Evolutionary conservation across 2,888 invertebrate genomes (phyloP), one percentile per base, ranked within the genome.

Genomic region (Polymixis lichenea): DNA sequence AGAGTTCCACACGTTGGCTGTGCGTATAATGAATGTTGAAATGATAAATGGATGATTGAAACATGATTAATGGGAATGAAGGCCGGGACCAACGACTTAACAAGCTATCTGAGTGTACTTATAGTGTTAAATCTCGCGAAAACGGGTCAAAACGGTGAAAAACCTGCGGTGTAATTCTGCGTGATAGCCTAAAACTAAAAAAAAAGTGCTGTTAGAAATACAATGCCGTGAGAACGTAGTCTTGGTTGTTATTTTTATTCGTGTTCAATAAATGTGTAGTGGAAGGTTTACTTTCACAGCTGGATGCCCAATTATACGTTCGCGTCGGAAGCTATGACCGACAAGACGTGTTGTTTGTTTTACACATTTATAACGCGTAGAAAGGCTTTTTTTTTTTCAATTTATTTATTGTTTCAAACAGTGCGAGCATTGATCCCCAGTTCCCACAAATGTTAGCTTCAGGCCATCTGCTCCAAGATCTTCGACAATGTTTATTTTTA

Each of bases 251-350:
- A 61, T 62, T 78, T 78, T 64, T 68, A 53, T 70, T 66, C 38
- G 71, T 72, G n/a, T 80, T 80, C 61, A 69, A 76, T 72, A 65
- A 76, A 53, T 56, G 13, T 69, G 43, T 56, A 46, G 53, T 66
- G 58, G 25, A 62, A 61, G 53, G 49, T 55, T 71, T 62, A 75
- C 81, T 80, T 75, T 68, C 70, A 71, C 81, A 80, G 80, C 46
- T 68, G 67, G 69, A 46, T 56, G 64, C 56, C 55, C 53, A 67
- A 80, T 75, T 71, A 79, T 28, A 69, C 49, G 53, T 53, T 61
- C 65, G 65, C 68, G 64, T 70, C 65, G 25, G 56, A n/a, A 70
- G 51, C 55, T 32, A 58, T 66, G 65, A n/a, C 67, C 32, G 53
- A 68, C 73, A 65, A 32, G 43, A 70, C 22, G 46, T 58, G 32